Conservation (phyloP, 2,888 invertebrate genomes). For the Nomada ruficornis region DNA sequence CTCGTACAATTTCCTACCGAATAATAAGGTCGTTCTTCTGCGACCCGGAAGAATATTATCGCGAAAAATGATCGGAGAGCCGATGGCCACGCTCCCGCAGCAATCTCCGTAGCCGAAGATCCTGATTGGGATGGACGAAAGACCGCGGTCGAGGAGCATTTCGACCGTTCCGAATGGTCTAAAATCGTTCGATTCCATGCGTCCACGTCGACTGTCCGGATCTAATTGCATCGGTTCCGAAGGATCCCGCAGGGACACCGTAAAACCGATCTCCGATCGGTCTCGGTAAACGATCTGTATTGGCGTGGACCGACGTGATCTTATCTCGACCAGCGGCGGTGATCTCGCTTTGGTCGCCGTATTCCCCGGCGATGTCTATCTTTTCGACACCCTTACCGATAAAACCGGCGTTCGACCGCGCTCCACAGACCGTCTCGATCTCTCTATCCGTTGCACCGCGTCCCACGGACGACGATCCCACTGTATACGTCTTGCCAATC, state of each 20-base stretch:
- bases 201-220: constrained; percentile 57
- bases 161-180: constrained; percentile 13
- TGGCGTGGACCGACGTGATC: constrained; percentile 64
- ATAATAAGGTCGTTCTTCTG: too few species aligned
- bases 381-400: constrained; percentile 76
- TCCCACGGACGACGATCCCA: constrained; percentile 30
- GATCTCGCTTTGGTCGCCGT: constrained; percentile 72
- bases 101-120: not conserved
- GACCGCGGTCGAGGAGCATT: too few species aligned
- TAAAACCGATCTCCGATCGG: constrained; percentile 70
- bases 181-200: constrained; percentile 55
- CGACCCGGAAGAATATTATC: too few species aligned
- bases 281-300: constrained; percentile 71
- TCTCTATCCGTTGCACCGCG: constrained; percentile 65
- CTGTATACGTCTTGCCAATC: not conserved
- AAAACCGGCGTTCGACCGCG: constrained; percentile 64
- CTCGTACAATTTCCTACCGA: too few species aligned
- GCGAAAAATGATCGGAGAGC: not conserved
- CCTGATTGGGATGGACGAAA: not conserved
- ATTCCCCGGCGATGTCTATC: constrained; percentile 74
- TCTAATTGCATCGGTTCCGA: constrained; percentile 70
- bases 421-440: constrained; percentile 60
- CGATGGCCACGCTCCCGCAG: not conserved
- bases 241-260: constrained; percentile 66
- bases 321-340: constrained; percentile 67